phyloP scores from a whole-genome alignment of 1,140 invertebrate genomes.

The Cherax destructor region DNA sequence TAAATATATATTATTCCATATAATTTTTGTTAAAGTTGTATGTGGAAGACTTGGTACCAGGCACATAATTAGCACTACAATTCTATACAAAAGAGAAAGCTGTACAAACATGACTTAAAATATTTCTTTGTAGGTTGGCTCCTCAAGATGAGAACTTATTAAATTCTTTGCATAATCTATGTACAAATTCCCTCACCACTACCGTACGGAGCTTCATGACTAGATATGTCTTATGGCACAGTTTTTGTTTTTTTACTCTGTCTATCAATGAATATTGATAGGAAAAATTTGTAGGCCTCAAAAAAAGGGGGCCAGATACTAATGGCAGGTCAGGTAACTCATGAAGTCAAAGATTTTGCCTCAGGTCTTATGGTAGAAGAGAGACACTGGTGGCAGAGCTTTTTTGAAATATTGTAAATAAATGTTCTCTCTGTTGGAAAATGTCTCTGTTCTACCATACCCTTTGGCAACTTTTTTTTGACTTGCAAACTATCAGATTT shows the following conservation, averaged over 20 bases:
- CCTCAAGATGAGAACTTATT: background rate
- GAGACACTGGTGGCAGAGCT: no score
- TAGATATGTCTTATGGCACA: background rate
- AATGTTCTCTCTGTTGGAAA: no score
- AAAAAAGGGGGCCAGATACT: background rate
- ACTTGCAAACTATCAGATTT: no score
- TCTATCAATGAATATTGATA: background rate
- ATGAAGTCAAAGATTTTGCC: background rate
- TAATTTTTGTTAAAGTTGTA: background rate
- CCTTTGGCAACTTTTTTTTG: no score
- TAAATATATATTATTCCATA: constrained; percentile 5
- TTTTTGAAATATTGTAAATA: no score
- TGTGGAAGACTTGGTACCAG: constrained; percentile 27
- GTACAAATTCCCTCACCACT: background rate
- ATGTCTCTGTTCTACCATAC: no score
- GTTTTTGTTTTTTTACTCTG: background rate
- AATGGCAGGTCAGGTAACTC: background rate
- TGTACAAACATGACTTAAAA: constrained; percentile 1
- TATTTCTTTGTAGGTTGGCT: background rate
- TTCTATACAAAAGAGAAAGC: constrained; percentile 19
- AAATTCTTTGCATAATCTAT: background rate
- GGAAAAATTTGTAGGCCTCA: background rate
- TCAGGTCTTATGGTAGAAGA: no score
- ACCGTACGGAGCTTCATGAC: background rate
- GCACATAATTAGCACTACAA: constrained; percentile 25